Evolutionary conservation across 2,113 vertebrate species (phyloP), one percentile per base, ranked within the genome.

Genomic region (Trematomus loennbergii): DNA sequence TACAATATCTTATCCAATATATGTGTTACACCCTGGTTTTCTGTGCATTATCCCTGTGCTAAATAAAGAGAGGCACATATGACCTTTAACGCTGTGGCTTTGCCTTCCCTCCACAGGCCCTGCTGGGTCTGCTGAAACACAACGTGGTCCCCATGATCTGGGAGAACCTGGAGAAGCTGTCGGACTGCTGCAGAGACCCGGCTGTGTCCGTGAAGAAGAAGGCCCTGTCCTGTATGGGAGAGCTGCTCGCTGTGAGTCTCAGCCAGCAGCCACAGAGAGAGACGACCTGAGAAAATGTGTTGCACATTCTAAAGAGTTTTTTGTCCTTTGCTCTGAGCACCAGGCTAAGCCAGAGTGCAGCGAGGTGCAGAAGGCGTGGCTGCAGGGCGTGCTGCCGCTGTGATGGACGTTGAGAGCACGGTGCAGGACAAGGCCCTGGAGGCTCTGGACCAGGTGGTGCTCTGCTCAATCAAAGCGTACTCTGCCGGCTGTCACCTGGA

Each of bases 341-440:
- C 60, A 99, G 98, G 91, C 91, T 20, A 96, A 96, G 55, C 93
- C 91, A 0, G 75, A 75, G 22, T 69, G 77, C 10, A 93, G 82
- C 0, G 75, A 81, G 2, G 89, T 97, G 48, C 97, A 97, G 94
- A 97, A 94, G 87, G 95, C 96, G 1, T 98, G 97, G 97, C 87
- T 99, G 71, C 73, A 81, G 0, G 97, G 97, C 0, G 93, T 98
- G 55, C 84, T 97, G 43, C 97, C 97, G 94, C 95, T 0, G 93
- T 97, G 82, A 91, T 95, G 75, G 98, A 98, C 79, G 20, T 86
- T 0, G 98, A 99, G 85, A 96, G 15, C 82, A 94, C 97, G 0
- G 96, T 98, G 45, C 97, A 98, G 52, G 97, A 97, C 72, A 99
- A 96, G 85, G 97, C 97, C 20, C 78, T 99, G 86, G 97, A 98